These are phyloP conservation scores for Gymnothorax javanicus DNA, from an alignment of 2,797 vertebrate genomes.

Conservation along the genomic window DNA sequence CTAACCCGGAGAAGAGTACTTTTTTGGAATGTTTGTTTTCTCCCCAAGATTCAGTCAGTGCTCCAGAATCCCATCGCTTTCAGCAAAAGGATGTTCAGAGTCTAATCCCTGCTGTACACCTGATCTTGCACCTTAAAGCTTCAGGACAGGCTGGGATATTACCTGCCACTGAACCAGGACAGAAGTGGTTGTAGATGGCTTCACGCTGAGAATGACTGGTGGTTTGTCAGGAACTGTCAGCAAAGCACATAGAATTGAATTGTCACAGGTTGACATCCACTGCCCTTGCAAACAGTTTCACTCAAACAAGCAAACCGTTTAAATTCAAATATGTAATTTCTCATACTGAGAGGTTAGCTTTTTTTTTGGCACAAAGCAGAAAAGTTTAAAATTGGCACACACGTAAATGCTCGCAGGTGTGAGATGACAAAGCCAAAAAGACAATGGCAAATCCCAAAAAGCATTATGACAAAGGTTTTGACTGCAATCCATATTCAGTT, in stretches of 20 bases:
- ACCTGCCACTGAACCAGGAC: constrained; percentile 41
- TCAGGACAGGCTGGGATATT: not conserved
- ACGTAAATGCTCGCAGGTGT: not conserved
- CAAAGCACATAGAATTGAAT: not conserved
- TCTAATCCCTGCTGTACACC: too few relatives aligned
- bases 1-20: too few relatives aligned
- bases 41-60: too few relatives aligned
- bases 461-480: not conserved
- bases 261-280: not conserved
- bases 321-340: not conserved
- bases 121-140: not conserved
- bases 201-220: constrained; percentile 34
- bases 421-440: not conserved
- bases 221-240: constrained; percentile 34
- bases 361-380: not conserved
- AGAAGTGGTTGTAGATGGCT: constrained; percentile 39
- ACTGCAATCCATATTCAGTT: not conserved
- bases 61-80: too few relatives aligned
- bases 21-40: too few relatives aligned
- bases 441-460: not conserved
- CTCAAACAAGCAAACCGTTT: not conserved
- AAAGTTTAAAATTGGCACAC: not conserved
- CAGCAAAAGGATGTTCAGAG: too few relatives aligned
- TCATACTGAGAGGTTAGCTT: not conserved
- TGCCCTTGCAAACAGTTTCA: not conserved